Conservation (phyloP, 2,797 vertebrate species). For the Chrysocyon brachyurus region DNA sequence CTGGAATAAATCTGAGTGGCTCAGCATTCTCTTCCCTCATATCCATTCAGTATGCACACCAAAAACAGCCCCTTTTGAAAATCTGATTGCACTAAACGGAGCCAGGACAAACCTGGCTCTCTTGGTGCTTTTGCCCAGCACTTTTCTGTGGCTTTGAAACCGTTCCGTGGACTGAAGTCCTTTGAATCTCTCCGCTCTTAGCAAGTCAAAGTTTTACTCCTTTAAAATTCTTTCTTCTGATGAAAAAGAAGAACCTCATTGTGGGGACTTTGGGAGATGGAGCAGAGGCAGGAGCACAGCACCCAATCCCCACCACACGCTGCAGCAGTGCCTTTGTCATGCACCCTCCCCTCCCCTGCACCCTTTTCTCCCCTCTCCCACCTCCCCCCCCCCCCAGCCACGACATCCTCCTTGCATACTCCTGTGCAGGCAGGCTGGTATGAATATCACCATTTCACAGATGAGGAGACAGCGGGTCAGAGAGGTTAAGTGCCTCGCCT, state of each 20-base stretch:
- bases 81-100: neutral
- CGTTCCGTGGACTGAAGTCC: neutral
- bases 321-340: accelerated
- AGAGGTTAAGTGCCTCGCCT: neutral
- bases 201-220: neutral
- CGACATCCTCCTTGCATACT: accelerated
- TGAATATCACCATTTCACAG: neutral
- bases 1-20: neutral
- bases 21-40: too few species aligned
- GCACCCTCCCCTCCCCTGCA: too few species aligned
- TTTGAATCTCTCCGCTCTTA: neutral
- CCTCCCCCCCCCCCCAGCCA: too few species aligned
- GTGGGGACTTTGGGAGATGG: neutral
- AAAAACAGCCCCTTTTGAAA: neutral
- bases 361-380: too few species aligned
- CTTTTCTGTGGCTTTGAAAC: neutral
- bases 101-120: neutral
- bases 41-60: neutral
- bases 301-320: accelerated
- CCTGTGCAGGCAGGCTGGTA: neutral
- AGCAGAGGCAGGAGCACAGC: neutral
- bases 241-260: neutral
- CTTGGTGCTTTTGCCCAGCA: neutral
- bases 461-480: neutral
- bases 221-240: neutral